Evolutionary conservation across 1,140 invertebrate genomes (phyloP).

Genomic region (Probaryconus sp.): DNA sequence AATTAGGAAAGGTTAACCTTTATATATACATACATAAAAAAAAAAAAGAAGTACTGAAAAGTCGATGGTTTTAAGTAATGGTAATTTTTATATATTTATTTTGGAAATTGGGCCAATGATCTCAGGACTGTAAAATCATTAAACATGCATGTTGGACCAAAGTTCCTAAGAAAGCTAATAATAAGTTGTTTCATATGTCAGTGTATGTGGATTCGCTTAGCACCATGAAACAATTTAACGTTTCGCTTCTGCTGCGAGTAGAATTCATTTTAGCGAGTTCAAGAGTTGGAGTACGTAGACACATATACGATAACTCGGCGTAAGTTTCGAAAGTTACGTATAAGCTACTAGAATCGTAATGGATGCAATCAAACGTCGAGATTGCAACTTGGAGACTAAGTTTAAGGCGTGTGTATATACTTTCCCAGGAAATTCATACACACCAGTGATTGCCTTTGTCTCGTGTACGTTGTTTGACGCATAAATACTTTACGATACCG

Average conservation of each 20-base stretch:
- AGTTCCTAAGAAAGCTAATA: conserved; percentile 46
- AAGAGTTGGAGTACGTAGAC: conserved; percentile 44
- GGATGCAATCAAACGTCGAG: conserved; percentile 71
- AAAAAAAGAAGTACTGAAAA: too few species aligned
- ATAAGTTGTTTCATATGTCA: conserved; percentile 28
- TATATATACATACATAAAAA: too few species aligned
- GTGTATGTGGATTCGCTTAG: conserved; percentile 32
- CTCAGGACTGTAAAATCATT: too few species aligned
- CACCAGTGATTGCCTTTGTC: conserved; percentile 12
- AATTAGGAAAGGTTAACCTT: too few species aligned
- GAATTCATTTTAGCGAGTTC: conserved; percentile 47
- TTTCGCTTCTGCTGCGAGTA: conserved; percentile 16
- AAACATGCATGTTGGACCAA: conserved; percentile 8
- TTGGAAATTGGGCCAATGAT: too few species aligned
- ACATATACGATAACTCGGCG: conserved; percentile 47
- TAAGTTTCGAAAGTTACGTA: conserved; percentile 69
- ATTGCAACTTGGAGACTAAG: conserved; percentile 62
- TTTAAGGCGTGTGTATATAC: conserved; percentile 35
- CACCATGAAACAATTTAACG: conserved; percentile 40
- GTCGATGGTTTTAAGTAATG: too few species aligned
- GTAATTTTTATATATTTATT: too few species aligned
- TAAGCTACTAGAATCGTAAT: conserved; percentile 68
- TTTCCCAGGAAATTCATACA: conserved; percentile 8
- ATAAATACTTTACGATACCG: conserved; percentile 20
- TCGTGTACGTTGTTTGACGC: neutral